A percentile compares a stretch with the other conserved stretches of the same genome.
Evolutionary conservation across 1,140 invertebrate genomes (phyloP).

Genomic region (Drosophila truncata): DNA sequence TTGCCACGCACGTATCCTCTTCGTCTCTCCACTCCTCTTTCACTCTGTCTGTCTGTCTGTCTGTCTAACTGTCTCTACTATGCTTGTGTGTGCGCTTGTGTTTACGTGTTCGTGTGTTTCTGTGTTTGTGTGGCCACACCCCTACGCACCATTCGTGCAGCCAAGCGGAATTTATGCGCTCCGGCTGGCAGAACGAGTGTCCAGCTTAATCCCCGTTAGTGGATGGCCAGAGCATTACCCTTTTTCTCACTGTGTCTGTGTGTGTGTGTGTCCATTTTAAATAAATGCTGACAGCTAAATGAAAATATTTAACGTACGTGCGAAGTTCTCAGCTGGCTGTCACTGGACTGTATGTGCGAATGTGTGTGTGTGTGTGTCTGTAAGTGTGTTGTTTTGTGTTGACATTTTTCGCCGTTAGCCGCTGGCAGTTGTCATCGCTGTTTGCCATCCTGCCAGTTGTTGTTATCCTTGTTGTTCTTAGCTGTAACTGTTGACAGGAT

Average conservation of each 20-base stretch:
- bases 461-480: slow-evolving; percentile 34
- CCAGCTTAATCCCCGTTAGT: slow-evolving; percentile 8
- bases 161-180: slow-evolving; percentile 37
- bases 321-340: slow-evolving; percentile 45
- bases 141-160: slow-evolving; percentile 32
- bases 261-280: slow-evolving; percentile 62
- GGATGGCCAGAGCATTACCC: slow-evolving; percentile 12
- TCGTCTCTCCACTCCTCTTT: background rate
- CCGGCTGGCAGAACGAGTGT: slow-evolving; percentile 4
- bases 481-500: slow-evolving; percentile 55
- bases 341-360: slow-evolving; percentile 10
- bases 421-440: slow-evolving; percentile 50
- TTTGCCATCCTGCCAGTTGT: slow-evolving; percentile 38
- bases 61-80: background rate
- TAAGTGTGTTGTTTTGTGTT: slow-evolving; percentile 50
- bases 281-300: slow-evolving; percentile 79
- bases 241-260: slow-evolving; percentile 17
- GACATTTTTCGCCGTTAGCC: slow-evolving; percentile 42
- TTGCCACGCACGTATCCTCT: slow-evolving; percentile 23
- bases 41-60: slow-evolving; percentile 12
- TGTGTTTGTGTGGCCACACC: slow-evolving; percentile 16
- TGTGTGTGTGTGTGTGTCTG: background rate
- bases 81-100: background rate
- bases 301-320: slow-evolving; percentile 80
- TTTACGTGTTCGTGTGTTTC: background rate